phyloP scores from a whole-genome alignment of 2,797 vertebrate species.

The Pseudochaenichthys georgianus region DNA sequence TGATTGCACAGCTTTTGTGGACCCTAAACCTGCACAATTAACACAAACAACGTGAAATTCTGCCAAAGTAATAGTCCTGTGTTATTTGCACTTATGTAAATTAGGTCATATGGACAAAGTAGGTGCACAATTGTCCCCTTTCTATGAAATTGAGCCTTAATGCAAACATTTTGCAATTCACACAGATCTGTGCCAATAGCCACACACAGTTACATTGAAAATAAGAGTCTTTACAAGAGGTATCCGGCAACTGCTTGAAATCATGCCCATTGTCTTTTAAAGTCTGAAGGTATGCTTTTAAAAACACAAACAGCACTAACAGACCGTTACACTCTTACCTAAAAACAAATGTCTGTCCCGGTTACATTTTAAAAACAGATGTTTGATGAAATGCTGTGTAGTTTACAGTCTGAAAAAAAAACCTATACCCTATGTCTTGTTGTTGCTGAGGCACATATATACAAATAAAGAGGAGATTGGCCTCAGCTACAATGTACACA shows the following conservation, averaged over 20 bases:
- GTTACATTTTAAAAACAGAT: too few species aligned
- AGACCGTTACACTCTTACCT: background rate
- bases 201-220: background rate
- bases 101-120: background rate
- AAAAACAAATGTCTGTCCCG: background rate
- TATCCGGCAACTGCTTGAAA: background rate
- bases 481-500: too few species aligned
- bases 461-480: too few species aligned
- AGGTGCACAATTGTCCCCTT: background rate
- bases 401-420: background rate
- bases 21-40: background rate
- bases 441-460: too few species aligned
- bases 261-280: background rate
- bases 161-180: background rate
- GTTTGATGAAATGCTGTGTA: too few species aligned
- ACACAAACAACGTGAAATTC: background rate
- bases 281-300: background rate
- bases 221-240: background rate
- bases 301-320: background rate
- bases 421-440: too few species aligned
- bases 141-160: background rate
- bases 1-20: background rate
- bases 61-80: background rate
- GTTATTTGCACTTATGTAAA: background rate
- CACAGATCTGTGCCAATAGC: background rate